Evolutionary conservation across 1,140 invertebrate genomes (phyloP).

Genomic region (Diachasmimorpha longicaudata): DNA sequence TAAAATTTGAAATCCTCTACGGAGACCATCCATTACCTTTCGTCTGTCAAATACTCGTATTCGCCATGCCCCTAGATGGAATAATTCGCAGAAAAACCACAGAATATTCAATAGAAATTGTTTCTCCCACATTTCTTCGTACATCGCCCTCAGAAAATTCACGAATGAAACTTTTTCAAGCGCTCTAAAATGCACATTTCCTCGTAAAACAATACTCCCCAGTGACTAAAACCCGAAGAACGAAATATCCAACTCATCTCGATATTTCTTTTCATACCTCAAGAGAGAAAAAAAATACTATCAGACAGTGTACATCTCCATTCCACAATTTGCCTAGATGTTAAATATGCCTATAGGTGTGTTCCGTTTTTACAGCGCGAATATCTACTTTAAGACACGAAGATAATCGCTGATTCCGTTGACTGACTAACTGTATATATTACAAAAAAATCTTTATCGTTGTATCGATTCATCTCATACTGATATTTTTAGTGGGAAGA

Average conservation of each 20-base stretch:
- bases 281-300: not conserved
- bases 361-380: not conserved
- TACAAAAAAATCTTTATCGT: not conserved
- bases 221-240: too few relatives aligned
- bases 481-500: not conserved
- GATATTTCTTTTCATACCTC: not conserved
- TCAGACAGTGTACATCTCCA: not conserved
- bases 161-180: too few relatives aligned
- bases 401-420: not conserved
- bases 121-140: too few relatives aligned
- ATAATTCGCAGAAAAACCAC: too few relatives aligned
- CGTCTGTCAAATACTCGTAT: too few relatives aligned
- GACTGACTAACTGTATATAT: not conserved
- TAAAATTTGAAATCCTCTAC: too few relatives aligned
- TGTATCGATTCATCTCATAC: not conserved
- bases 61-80: too few relatives aligned
- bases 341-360: slow-evolving; percentile 5
- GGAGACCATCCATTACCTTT: too few relatives aligned
- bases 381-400: not conserved
- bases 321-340: not conserved
- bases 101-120: too few relatives aligned
- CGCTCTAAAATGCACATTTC: not conserved
- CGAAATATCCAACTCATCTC: not conserved
- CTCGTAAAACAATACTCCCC: not conserved
- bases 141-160: too few relatives aligned